A percentile compares a stretch with the other conserved stretches of the same genome.
Evolutionary conservation across 2,797 vertebrate species (phyloP).

Genomic region (Pteronotus mesoamericanus): DNA sequence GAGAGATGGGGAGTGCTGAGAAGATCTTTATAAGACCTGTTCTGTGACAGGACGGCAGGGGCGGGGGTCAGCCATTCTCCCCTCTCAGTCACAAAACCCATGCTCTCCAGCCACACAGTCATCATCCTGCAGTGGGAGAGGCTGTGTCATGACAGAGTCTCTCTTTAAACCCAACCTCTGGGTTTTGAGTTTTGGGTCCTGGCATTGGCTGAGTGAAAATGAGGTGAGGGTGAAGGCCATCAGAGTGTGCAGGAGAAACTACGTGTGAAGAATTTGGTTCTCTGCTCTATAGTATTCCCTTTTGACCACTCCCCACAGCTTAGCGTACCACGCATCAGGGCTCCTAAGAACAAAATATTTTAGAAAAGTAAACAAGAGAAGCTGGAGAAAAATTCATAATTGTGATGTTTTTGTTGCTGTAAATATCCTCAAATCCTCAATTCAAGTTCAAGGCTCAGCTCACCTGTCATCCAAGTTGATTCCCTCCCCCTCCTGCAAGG

Average conservation of each 20-base stretch:
- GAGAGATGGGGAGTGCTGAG: neutral
- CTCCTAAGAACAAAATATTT: neutral
- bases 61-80: accelerated
- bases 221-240: neutral
- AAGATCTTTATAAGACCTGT: neutral
- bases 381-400: neutral
- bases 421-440: neutral
- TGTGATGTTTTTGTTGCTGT: neutral
- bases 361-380: neutral
- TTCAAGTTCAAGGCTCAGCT: neutral
- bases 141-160: neutral
- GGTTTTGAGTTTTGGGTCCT: neutral
- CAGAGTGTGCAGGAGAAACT: neutral
- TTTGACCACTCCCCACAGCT: neutral
- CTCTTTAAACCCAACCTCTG: neutral
- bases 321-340: neutral
- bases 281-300: neutral
- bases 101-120: neutral
- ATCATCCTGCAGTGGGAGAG: neutral
- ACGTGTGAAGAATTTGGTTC: neutral
- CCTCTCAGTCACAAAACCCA: neutral
- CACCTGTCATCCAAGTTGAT: neutral
- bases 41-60: neutral
- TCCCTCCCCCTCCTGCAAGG: accelerated
- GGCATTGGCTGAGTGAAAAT: neutral